Base-by-base conservation (phyloP, 2,797 vertebrate species). In the Syngnathus rostellatus region DNA sequence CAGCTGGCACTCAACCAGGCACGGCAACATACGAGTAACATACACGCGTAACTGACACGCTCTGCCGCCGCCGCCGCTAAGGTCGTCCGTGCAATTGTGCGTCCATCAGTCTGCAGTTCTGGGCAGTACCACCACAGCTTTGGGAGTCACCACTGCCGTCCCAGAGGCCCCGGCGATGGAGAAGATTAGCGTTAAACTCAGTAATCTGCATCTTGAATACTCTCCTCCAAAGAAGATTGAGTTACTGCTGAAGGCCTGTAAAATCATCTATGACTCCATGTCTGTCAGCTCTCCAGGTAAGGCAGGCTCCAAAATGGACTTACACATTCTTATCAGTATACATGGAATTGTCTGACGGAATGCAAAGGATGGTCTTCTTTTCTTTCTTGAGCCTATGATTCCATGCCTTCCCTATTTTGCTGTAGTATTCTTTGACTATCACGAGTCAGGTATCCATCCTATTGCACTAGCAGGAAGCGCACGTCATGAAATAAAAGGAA, bases 221-320 rank as follows among this genome's bases (percentile, higher is more conserved):
- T 99, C 97, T 0, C 96, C 97, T 0, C 94, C 97, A 84, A 98
- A 92, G 79, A 99, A 98, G 88, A 95, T 98, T n/a, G 81, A 94
- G 72, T 86, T 92, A 76, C 89, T 98, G 72, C 91, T 99, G 23
- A 99, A 99, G 82, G 88, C 94, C 68, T 99, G 97, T 90, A 98
- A 98, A 77, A 91, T 98, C 76, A 98, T 99, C 86, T 99, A 98
- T 1, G 94, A 99, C 69, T 95, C 93, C 69, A 99, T 99, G 96
- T 87, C 95, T 17, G 88, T 94, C 12, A 94, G 95, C 86, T 89
- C 83, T 55, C 90, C 94, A 90, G 95, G 97, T 89, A 64, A 72
- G 79, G 21, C 23, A 23, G 1, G 16, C 8, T 5, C 1, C 17
- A 40, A 46, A 25, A 3, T 31, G 31, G 0, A 31, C 31, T 4